A percentile compares a stretch with the other conserved stretches of the same genome.
phyloP scores from a whole-genome alignment of 2,113 vertebrate genomes.

The Petrocephalus zakoni region DNA sequence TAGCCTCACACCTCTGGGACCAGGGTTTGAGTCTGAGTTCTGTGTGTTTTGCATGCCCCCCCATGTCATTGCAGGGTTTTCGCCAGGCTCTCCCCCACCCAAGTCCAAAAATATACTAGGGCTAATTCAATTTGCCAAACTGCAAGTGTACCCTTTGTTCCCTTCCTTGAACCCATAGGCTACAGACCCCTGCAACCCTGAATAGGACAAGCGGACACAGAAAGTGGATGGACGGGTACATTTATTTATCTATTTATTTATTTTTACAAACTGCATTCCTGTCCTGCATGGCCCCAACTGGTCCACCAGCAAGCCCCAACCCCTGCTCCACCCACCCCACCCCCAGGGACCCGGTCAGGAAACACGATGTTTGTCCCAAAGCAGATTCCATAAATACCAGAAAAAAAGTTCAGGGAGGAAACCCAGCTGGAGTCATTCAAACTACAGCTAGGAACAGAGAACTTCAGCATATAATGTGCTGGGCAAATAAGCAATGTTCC shows the following conservation, averaged over 20 bases:
- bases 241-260: not conserved
- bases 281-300: not conserved
- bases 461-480: not conserved
- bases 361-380: slow-evolving; percentile 66
- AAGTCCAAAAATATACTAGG: not conserved
- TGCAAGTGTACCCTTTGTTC: not conserved
- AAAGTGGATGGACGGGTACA: not conserved
- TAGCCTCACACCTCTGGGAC: not conserved
- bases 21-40: not conserved
- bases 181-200: too few species aligned
- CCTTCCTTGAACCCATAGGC: too few species aligned
- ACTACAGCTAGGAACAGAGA: slow-evolving; percentile 27
- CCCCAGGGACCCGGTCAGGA: slow-evolving; percentile 56
- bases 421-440: slow-evolving; percentile 44
- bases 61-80: not conserved
- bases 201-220: too few species aligned
- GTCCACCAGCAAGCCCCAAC: slow-evolving; percentile 21
- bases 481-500: too few species aligned
- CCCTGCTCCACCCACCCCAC: slow-evolving; percentile 24
- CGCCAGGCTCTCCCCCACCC: not conserved
- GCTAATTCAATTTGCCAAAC: not conserved
- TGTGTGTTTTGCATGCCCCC: not conserved
- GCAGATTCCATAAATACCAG: slow-evolving; percentile 72
- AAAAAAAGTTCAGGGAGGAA: slow-evolving; percentile 54
- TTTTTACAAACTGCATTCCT: not conserved